Percentiles rank a stretch among this genome's conserved stretches.
Conservation (phyloP, 2,888 invertebrate species). For the Coleophora deauratella region DNA sequence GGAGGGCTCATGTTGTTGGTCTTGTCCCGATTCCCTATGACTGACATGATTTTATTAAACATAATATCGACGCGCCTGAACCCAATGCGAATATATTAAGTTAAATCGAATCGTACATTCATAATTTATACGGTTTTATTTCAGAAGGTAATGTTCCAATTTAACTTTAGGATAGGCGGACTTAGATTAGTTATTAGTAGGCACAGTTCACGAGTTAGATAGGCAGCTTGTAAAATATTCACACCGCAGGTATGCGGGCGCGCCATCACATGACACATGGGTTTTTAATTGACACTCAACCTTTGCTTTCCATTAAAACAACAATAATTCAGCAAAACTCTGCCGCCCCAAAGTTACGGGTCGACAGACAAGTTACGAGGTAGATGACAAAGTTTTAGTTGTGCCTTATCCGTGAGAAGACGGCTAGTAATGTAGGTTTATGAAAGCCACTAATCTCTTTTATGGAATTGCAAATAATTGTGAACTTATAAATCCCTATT, state of each 20-base stretch:
- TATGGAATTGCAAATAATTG: slow-evolving; percentile 50
- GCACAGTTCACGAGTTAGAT: slow-evolving; percentile 42
- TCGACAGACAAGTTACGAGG: too few species aligned
- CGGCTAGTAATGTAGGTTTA: neutral
- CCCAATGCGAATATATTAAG: slow-evolving; percentile 35
- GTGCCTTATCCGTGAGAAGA: too few species aligned
- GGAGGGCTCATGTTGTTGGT: slow-evolving; percentile 71
- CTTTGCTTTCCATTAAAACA: too few species aligned
- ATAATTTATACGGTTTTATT: slow-evolving; percentile 52
- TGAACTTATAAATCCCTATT: slow-evolving; percentile 50
- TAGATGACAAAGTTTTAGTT: too few species aligned
- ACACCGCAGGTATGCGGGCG: slow-evolving; percentile 34
- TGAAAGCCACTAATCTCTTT: slow-evolving; percentile 55
- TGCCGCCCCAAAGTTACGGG: slow-evolving; percentile 15
- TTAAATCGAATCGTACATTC: slow-evolving; percentile 30
- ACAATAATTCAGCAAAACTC: slow-evolving; percentile 35
- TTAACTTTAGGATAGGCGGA: slow-evolving; percentile 42
- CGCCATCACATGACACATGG: slow-evolving; percentile 44
- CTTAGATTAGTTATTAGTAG: slow-evolving; percentile 45
- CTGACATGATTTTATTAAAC: slow-evolving; percentile 70
- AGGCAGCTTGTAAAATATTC: slow-evolving; percentile 52
- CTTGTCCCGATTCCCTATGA: slow-evolving; percentile 67
- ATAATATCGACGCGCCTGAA: slow-evolving; percentile 51
- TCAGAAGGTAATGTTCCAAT: slow-evolving; percentile 48
- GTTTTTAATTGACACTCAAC: slow-evolving; percentile 45